Evolutionary conservation across 2,888 invertebrate genomes (phyloP).

Genomic region (Alviniconcha strummeri): DNA sequence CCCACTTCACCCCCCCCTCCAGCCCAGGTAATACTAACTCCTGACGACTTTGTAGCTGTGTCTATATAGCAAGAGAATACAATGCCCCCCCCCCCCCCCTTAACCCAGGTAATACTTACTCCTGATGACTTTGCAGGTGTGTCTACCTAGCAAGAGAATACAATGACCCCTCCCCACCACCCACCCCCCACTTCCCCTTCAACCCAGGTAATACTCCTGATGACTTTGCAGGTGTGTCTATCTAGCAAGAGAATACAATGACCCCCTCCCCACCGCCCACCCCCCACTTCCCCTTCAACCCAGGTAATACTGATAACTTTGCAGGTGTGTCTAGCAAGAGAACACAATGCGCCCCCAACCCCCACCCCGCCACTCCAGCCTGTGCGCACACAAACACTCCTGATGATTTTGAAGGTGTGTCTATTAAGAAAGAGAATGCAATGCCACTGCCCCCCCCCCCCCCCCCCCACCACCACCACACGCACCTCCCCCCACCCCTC

Average conservation of each 20-base stretch:
- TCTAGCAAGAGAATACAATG: constrained; percentile 87
- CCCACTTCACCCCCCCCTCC: too few relatives aligned
- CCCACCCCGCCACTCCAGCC: constrained; percentile 77
- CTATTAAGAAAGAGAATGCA: constrained; percentile 57
- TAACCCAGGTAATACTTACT: constrained; percentile 47
- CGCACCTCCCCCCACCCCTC: too few relatives aligned
- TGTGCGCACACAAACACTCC: too few relatives aligned
- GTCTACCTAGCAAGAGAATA: constrained; percentile 79
- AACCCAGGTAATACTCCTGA: constrained; percentile 74
- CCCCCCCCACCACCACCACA: too few relatives aligned
- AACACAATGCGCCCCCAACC: constrained; percentile 88
- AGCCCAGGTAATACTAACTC: constrained; percentile 33
- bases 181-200: too few relatives aligned
- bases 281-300: too few relatives aligned
- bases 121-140: constrained; percentile 75
- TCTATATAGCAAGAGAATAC: too few relatives aligned
- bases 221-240: constrained; percentile 54
- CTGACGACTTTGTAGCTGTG: too few relatives aligned
- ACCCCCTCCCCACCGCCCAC: constrained; percentile 87
- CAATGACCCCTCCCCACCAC: constrained; percentile 86
- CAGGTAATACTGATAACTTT: constrained; percentile 72
- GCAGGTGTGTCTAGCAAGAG: constrained; percentile 77
- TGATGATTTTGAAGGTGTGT: too few relatives aligned
- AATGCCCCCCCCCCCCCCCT: too few relatives aligned
- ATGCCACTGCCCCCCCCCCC: too few relatives aligned